Base-by-base conservation (phyloP, 2,113 vertebrate species). In the Aramus guarauna region DNA sequence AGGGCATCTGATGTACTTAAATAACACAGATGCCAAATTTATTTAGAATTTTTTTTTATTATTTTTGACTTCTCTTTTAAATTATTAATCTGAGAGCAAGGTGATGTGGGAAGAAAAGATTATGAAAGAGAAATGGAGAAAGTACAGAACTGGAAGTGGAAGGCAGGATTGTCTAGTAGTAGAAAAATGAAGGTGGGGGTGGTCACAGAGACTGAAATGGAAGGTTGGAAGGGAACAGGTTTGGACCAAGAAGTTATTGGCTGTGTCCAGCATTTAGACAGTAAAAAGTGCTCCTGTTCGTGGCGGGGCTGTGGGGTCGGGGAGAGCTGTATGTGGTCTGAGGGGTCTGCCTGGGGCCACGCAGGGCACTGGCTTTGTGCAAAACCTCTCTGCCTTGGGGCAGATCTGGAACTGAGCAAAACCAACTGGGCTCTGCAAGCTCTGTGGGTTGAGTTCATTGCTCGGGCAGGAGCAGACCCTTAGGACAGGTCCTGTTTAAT, bases 31-130 rank as follows among this genome's bases (percentile, higher is more conserved):
- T 84, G 67, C 37, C 30, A 78, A 71, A 83, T 81, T 85, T 55
- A 90, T 50, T 76, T 71, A 39, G 37, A 18, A 8, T 19, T 24
- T 56, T 92, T 94, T 90, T 67, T 32, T 19, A 18, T 30, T 55
- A 30, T 73, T 96, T 96, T 82, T 50, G 14, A 76, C 58, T 82
- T 88, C 63, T 85, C 39, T 60, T 91, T 86, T 69, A 81, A 94
- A 55, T 91, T 81, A 71, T 56, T 82, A 82, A 68, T 83, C 55
- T 76, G 74, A 75, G 29, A 88, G 20, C 18, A 73, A 89, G 88
- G 81, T 96, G 81, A 87, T 78, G 73, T 39, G 12, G 37, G 34
- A 69, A 27, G 19, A 58, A 71, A 81, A 94, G 37, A 26, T 22
- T 41, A 9, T 69, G 72, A 43, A 68, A 82, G 26, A 83, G 19